Conservation (phyloP, 92 coral and sea anemone species). For the Metridium senile region DNA sequence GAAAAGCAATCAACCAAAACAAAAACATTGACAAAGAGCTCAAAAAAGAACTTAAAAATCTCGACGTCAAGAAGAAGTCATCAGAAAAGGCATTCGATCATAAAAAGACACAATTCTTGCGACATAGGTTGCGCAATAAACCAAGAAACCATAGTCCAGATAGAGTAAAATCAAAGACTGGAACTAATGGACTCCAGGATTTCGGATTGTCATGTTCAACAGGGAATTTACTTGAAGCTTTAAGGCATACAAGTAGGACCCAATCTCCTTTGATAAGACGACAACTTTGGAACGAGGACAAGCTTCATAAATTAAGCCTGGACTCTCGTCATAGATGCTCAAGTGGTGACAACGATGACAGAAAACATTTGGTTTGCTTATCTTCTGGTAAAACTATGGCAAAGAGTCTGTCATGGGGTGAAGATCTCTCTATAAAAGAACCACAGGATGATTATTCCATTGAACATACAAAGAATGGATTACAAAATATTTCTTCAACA, state of each 20-base stretch:
- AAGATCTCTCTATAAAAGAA: not conserved
- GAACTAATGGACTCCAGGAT: constrained; percentile 7
- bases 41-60: constrained; percentile 22
- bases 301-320: constrained; percentile 4
- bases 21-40: constrained; percentile 16
- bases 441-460: not conserved
- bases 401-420: constrained; percentile 5
- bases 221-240: constrained; percentile 10
- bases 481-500: not conserved
- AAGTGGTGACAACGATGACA: not conserved
- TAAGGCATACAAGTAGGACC: not conserved
- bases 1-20: constrained; percentile 23
- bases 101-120: constrained; percentile 14
- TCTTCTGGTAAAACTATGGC: not conserved
- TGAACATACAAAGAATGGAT: too few species aligned
- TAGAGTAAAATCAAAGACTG: not conserved
- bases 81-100: constrained; percentile 28
- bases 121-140: not conserved
- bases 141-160: not conserved
- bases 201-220: constrained; percentile 5
- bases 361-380: not conserved
- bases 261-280: not conserved
- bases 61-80: constrained; percentile 20
- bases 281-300: not conserved
- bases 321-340: not conserved